Base-by-base conservation (phyloP, 2,888 invertebrate species). In the Sphaeridia pumilis region DNA sequence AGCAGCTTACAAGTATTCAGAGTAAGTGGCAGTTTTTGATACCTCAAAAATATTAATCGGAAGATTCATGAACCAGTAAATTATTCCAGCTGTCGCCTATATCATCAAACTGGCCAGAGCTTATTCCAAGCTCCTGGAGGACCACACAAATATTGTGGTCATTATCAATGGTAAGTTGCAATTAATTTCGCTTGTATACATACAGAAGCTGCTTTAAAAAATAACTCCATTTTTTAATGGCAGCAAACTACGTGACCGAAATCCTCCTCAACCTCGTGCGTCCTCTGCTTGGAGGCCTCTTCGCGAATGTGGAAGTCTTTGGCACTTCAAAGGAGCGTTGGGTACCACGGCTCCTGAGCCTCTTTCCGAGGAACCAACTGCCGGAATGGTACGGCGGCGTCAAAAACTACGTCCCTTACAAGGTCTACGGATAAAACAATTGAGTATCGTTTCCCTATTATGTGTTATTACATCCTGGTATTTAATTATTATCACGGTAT, bases 191-290 rank as follows among this genome's bases (percentile, higher is more conserved):
- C 14, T 7, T n/a, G n/a, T n/a, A n/a, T n/a, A n/a, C n/a, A n/a
- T n/a, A n/a, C n/a, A n/a, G n/a, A n/a, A n/a, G n/a, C n/a, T n/a
- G n/a, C n/a, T n/a, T n/a, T n/a, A n/a, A n/a, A n/a, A n/a, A n/a
- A n/a, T n/a, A n/a, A n/a, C n/a, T n/a, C n/a, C n/a, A n/a, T n/a
- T n/a, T n/a, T n/a, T n/a, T n/a, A n/a, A n/a, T n/a, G n/a, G n/a
- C n/a, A 38, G 38, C 38, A 7, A 38, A 38, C 38, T 38, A 38
- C 38, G 38, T 38, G 10, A 38, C 38, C 12, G 38, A 38, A 38
- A 38, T 38, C 7, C 38, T 38, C 38, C 17, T 38, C 5, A 38
- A 38, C 38, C 20, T 38, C 17, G 38, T 38, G 10, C 38, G 38
- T 14, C 38, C 38, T 5, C 12, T 38, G 5, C 38, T 38, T 5